phyloP scores from a whole-genome alignment of 2,888 invertebrate species.

The Oscheius onirici region DNA sequence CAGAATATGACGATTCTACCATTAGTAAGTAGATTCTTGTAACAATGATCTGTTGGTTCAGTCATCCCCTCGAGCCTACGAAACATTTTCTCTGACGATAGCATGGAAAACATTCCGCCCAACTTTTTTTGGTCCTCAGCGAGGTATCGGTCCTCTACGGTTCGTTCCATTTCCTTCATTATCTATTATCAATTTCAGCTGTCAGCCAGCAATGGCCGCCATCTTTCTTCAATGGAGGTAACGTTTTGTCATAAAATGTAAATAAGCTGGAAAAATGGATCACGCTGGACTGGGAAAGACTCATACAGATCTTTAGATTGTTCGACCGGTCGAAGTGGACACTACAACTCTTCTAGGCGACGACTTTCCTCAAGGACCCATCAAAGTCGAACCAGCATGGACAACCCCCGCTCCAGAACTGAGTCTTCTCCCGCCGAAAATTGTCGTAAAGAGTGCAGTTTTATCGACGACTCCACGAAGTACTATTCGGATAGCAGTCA shows the following conservation, averaged over 20 bases:
- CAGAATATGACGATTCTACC: no score
- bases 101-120: conserved; percentile 51
- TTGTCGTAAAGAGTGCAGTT: background rate
- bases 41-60: background rate
- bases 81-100: conserved; percentile 49
- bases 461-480: background rate
- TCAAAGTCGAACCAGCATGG: background rate
- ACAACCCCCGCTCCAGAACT: conserved; percentile 1
- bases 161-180: background rate
- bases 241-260: no score
- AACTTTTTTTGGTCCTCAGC: conserved; percentile 49
- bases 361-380: conserved; percentile 15
- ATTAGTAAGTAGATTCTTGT: no score
- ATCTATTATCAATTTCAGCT: background rate
- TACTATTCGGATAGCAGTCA: background rate
- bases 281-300: no score
- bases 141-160: conserved; percentile 26
- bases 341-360: conserved; percentile 47
- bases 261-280: no score
- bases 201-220: background rate
- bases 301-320: no score
- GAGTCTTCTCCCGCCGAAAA: conserved; percentile 1
- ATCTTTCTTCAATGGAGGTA: conserved; percentile 17
- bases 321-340: conserved; percentile 46
- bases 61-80: background rate